A percentile compares a stretch with the other conserved stretches of the same genome.
Conservation (phyloP, 2,797 vertebrate genomes). For the Myotis myotis region DNA sequence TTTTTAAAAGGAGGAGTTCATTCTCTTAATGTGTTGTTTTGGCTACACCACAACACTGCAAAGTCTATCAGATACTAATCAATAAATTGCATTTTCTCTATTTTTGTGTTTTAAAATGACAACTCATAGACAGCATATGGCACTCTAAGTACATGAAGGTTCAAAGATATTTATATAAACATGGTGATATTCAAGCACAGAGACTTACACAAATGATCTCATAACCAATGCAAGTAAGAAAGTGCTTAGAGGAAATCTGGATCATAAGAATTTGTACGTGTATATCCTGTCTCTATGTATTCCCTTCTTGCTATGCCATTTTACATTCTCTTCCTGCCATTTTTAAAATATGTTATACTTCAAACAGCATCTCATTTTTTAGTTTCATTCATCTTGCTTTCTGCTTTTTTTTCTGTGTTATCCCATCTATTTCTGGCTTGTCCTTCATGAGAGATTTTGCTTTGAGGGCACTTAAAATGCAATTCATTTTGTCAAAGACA, state of each 20-base stretch:
- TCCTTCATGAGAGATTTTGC: constrained; percentile 35
- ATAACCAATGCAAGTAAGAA: neutral
- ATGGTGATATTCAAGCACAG: neutral
- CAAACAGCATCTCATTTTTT: neutral
- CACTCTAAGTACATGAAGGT: neutral
- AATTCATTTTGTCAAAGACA: constrained; percentile 21
- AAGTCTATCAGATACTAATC: neutral
- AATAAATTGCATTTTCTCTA: neutral
- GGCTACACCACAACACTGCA: neutral
- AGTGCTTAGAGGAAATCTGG: neutral
- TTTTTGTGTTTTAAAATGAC: neutral
- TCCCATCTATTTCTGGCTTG: neutral
- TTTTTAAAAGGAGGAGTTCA: neutral
- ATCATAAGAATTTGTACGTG: neutral
- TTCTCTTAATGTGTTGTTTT: neutral
- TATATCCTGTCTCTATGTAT: neutral
- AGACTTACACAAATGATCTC: neutral
- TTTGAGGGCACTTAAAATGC: neutral
- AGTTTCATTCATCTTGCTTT: neutral
- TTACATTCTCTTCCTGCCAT: neutral
- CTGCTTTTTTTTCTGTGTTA: neutral
- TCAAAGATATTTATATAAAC: neutral
- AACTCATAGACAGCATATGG: neutral
- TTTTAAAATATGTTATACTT: neutral
- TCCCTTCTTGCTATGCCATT: neutral